phyloP scores from a whole-genome alignment of 2,888 invertebrate species.

The Esperia sulphurella region DNA sequence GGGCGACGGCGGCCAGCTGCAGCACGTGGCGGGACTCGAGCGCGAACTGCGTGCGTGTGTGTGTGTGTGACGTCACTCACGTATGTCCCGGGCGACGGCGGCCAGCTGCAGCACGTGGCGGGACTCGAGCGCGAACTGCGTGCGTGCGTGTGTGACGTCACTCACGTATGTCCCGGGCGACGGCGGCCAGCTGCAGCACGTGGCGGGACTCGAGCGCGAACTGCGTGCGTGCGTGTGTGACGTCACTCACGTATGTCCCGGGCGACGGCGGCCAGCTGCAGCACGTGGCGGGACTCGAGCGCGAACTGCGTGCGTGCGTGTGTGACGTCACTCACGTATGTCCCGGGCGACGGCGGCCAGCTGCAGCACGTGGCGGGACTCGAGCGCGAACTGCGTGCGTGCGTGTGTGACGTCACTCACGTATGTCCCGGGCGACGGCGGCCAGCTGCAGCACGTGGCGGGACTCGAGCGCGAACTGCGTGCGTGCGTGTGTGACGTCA shows the following conservation, averaged over 20 bases:
- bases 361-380: too few relatives aligned
- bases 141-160: not conserved
- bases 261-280: conserved; percentile 89
- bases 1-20: too few relatives aligned
- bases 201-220: too few relatives aligned
- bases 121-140: conserved; percentile 85
- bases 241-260: conserved; percentile 79
- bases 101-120: conserved; percentile 90
- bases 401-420: conserved; percentile 38
- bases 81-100: conserved; percentile 84
- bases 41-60: too few relatives aligned
- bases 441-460: conserved; percentile 90
- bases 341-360: too few relatives aligned
- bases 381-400: too few relatives aligned
- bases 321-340: too few relatives aligned
- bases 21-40: too few relatives aligned
- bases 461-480: conserved; percentile 85
- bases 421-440: conserved; percentile 84
- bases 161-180: too few relatives aligned
- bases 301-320: not conserved
- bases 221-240: not conserved
- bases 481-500: not conserved
- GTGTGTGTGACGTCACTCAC: conserved; percentile 46
- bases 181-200: too few relatives aligned
- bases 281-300: conserved; percentile 89